phyloP scores from a whole-genome alignment of 2,888 invertebrate genomes.

The Eilema depressum region DNA sequence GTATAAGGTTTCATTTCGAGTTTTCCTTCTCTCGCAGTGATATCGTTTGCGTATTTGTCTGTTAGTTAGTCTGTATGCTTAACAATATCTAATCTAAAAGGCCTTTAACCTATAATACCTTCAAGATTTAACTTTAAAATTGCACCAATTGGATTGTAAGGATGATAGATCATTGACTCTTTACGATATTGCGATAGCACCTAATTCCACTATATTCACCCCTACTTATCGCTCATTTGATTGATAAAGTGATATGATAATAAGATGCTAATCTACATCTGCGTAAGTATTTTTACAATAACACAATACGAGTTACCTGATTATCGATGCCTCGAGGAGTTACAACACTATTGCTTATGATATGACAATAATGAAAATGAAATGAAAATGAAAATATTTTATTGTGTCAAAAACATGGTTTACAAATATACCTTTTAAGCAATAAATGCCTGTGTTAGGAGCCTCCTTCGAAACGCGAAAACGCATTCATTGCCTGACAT shows the following conservation, averaged over 20 bases:
- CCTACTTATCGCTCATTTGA: not conserved
- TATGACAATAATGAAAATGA: not conserved
- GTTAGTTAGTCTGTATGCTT: too few relatives aligned
- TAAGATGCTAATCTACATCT: conserved; percentile 1
- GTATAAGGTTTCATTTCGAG: too few relatives aligned
- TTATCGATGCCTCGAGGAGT: not conserved
- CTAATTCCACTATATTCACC: conserved; percentile 28
- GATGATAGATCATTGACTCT: not conserved
- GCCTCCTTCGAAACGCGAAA: too few relatives aligned
- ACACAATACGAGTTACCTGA: not conserved
- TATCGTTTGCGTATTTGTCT: too few relatives aligned
- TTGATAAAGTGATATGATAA: not conserved
- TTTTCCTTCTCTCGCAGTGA: too few relatives aligned
- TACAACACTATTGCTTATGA: not conserved
- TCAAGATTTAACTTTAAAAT: not conserved
- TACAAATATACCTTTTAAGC: too few relatives aligned
- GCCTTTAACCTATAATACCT: conserved; percentile 6
- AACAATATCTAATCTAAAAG: conserved; percentile 11
- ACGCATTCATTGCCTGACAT: not conserved
- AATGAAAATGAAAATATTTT: too few relatives aligned
- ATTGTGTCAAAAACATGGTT: too few relatives aligned
- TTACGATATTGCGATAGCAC: conserved; percentile 19
- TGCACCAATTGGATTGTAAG: conserved; percentile 2
- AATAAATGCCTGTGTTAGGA: too few relatives aligned
- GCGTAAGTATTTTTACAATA: not conserved